phyloP scores from a whole-genome alignment of 2,888 invertebrate genomes.

The Acanthoscelides obtectus region DNA sequence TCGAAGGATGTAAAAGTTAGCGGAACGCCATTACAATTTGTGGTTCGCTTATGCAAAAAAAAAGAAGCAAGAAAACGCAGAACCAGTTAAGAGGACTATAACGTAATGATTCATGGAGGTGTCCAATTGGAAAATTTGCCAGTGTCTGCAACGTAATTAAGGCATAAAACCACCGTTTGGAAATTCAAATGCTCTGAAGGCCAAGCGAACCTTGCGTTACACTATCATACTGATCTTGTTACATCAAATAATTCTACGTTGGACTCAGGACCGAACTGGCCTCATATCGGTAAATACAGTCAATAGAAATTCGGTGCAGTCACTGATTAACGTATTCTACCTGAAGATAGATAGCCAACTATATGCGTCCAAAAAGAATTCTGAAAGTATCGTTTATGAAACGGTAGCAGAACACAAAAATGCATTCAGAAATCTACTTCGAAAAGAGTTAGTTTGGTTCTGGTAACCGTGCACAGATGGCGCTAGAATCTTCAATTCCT shows the following conservation, averaged over 20 bases:
- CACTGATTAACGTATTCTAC: too few relatives aligned
- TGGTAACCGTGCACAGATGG: too few relatives aligned
- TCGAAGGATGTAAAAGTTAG: neutral
- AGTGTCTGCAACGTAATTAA: neutral
- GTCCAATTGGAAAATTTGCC: neutral
- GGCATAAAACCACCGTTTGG: neutral
- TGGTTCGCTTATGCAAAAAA: neutral
- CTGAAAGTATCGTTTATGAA: too few relatives aligned
- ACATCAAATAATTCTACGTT: neutral
- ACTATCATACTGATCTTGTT: neutral
- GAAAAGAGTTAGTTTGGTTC: too few relatives aligned
- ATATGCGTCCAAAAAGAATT: too few relatives aligned
- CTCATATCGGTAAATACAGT: neutral
- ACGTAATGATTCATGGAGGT: neutral
- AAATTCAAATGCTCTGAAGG: neutral
- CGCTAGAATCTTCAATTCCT: too few relatives aligned
- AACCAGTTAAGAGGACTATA: neutral
- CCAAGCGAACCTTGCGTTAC: neutral
- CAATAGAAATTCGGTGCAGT: too few relatives aligned
- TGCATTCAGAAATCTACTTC: too few relatives aligned
- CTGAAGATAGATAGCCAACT: too few relatives aligned
- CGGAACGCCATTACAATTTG: neutral
- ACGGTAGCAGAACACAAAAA: too few relatives aligned
- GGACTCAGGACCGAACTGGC: neutral
- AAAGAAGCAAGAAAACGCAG: neutral